A percentile compares a stretch with the other conserved stretches of the same genome.
These are phyloP conservation scores for Hirundo rustica DNA, from an alignment of 2,797 vertebrate genomes.

Conservation along the genomic window DNA sequence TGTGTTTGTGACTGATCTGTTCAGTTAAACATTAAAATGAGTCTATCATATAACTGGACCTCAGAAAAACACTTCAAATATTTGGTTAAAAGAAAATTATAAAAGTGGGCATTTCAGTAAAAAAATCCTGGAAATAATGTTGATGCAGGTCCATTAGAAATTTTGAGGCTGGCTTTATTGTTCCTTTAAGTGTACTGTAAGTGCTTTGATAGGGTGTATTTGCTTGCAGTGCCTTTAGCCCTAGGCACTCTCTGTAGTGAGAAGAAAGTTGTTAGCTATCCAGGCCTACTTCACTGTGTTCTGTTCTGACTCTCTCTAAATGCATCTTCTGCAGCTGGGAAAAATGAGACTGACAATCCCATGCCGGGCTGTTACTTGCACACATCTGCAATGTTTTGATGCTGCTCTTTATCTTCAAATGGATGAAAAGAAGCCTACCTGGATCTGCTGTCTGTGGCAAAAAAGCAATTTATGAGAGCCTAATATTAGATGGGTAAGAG, in stretches of 20 bases:
- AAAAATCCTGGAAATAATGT: background rate
- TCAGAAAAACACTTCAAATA: background rate
- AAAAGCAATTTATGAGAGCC: conserved; percentile 91
- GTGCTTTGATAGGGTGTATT: background rate
- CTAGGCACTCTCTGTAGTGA: background rate
- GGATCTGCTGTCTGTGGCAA: conserved; percentile 99
- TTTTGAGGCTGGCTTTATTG: background rate
- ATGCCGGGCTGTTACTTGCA: conserved; percentile 91
- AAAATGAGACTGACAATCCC: conserved; percentile 95
- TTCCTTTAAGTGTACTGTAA: background rate
- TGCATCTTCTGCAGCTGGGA: conserved; percentile 81
- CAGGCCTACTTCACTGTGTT: background rate
- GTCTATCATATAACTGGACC: background rate
- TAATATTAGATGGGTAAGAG: conserved; percentile 91
- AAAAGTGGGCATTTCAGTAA: background rate
- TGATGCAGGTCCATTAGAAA: background rate
- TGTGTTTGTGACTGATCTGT: background rate
- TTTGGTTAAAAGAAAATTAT: background rate
- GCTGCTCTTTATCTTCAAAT: conserved; percentile 95
- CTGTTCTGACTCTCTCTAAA: background rate
- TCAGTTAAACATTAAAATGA: background rate
- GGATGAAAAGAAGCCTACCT: conserved; percentile 97
- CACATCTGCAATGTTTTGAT: conserved; percentile 94
- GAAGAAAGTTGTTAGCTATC: background rate
- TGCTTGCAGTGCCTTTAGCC: background rate